These are phyloP conservation scores for Folsomia manolachei DNA, from an alignment of 2,888 invertebrate genomes.

Conservation along the genomic window DNA sequence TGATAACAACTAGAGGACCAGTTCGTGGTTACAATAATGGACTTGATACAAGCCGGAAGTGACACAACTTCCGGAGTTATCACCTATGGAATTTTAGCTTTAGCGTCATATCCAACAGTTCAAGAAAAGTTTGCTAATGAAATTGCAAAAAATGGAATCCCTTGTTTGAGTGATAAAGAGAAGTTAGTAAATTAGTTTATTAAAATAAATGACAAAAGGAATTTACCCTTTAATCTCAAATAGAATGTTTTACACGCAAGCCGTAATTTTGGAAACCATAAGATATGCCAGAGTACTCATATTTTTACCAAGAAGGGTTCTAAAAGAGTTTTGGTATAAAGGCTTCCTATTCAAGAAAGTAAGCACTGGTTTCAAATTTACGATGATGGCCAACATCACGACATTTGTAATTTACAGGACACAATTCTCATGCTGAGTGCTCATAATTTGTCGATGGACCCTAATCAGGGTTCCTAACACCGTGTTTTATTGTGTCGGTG, in stretches of 20 bases:
- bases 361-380: background rate
- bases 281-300: background rate
- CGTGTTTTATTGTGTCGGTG: too few species aligned
- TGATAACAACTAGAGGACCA: background rate
- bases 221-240: background rate
- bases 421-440: background rate
- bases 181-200: too few species aligned
- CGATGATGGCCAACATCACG: background rate
- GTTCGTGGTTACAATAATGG: background rate
- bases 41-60: background rate
- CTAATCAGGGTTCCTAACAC: too few species aligned
- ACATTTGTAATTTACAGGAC: background rate
- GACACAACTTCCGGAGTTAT: background rate
- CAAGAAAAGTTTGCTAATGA: background rate
- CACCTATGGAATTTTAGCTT: background rate
- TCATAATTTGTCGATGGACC: too few species aligned
- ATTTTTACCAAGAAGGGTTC: background rate
- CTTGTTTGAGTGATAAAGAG: background rate
- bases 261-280: background rate
- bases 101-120: background rate
- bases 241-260: slow-evolving; percentile 11
- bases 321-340: background rate
- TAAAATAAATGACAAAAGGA: too few species aligned
- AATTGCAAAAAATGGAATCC: background rate
- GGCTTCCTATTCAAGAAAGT: background rate